A percentile compares a stretch with the other conserved stretches of the same genome.
Evolutionary conservation across 2,113 vertebrate species (phyloP).

Genomic region (Symphodus melops): DNA sequence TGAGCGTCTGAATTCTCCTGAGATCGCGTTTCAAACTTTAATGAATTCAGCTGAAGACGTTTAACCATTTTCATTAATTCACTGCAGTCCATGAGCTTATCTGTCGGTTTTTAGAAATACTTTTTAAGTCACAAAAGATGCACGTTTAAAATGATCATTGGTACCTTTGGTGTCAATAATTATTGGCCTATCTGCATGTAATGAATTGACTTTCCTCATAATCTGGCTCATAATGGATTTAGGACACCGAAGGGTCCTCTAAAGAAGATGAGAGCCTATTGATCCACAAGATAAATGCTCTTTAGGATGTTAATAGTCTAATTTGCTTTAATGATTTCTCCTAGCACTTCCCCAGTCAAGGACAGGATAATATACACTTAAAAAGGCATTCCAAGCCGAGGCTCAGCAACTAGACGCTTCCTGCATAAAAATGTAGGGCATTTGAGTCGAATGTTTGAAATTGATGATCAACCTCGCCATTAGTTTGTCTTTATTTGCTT

Average conservation of each 20-base stretch:
- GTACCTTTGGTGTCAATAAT: slow-evolving; percentile 90
- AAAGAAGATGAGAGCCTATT: slow-evolving; percentile 92
- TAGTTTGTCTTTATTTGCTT: slow-evolving; percentile 86
- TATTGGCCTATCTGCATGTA: slow-evolving; percentile 92
- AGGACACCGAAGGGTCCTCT: slow-evolving; percentile 93
- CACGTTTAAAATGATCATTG: slow-evolving; percentile 86
- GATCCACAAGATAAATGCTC: slow-evolving; percentile 92
- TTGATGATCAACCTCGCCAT: slow-evolving; percentile 81
- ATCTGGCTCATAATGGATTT: slow-evolving; percentile 92
- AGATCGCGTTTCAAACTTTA: slow-evolving; percentile 45
- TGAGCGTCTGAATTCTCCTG: slow-evolving; percentile 52
- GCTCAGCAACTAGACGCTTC: slow-evolving; percentile 77
- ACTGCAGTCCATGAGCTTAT: slow-evolving; percentile 4
- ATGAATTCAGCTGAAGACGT: slow-evolving; percentile 52
- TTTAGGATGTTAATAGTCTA: slow-evolving; percentile 90
- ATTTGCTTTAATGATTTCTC: slow-evolving; percentile 88
- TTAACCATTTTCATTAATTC: slow-evolving; percentile 43
- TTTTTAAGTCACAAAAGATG: slow-evolving; percentile 66
- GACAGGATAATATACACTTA: slow-evolving; percentile 87
- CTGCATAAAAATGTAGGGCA: slow-evolving; percentile 83
- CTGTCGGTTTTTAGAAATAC: slow-evolving; percentile 30
- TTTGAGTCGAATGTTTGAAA: slow-evolving; percentile 74
- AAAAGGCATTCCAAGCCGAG: slow-evolving; percentile 78
- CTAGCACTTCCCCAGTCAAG: slow-evolving; percentile 82
- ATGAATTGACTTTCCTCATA: slow-evolving; percentile 92